Evolutionary conservation across 1,140 invertebrate species (phyloP).

Genomic region (Meteorus sp.): DNA sequence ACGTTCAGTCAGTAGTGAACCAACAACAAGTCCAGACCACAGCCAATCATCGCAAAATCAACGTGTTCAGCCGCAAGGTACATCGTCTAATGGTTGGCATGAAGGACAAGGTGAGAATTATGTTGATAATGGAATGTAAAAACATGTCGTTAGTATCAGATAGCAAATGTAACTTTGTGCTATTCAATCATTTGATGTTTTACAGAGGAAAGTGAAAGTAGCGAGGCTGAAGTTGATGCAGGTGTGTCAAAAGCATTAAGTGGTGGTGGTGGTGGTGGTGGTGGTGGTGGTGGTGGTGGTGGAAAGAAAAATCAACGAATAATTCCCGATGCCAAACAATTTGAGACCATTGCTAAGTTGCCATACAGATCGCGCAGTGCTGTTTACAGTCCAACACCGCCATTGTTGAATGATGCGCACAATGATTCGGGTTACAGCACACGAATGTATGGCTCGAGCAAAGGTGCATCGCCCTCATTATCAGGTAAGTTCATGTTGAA

Average conservation of each 20-base stretch:
- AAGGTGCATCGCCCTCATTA: conserved; percentile 75
- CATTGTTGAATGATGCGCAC: conserved; percentile 64
- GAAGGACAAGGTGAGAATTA: conserved; percentile 35
- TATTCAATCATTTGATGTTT: not conserved
- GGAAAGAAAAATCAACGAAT: conserved; percentile 27
- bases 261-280: conserved; percentile 21
- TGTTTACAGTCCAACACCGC: conserved; percentile 54
- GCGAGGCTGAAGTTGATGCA: conserved; percentile 44
- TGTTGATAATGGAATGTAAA: too few species aligned
- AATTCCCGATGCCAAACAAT: conserved; percentile 37
- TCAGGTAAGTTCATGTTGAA: conserved; percentile 62
- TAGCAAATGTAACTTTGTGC: too few species aligned
- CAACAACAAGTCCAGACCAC: conserved; percentile 37
- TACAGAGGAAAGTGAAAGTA: conserved; percentile 45
- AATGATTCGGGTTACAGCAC: conserved; percentile 81
- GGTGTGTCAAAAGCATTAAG: conserved; percentile 33
- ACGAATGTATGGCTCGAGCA: conserved; percentile 75
- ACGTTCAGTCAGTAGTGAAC: conserved; percentile 40
- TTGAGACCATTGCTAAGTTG: conserved; percentile 47
- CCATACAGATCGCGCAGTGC: conserved; percentile 52
- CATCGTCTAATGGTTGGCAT: conserved; percentile 37
- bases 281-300: too few species aligned
- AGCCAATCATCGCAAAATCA: conserved; percentile 40
- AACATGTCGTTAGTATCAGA: too few species aligned
- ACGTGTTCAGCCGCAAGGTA: conserved; percentile 42